Base-by-base conservation (phyloP, 2,888 invertebrate genomes). In the Drosophila bunnanda region DNA sequence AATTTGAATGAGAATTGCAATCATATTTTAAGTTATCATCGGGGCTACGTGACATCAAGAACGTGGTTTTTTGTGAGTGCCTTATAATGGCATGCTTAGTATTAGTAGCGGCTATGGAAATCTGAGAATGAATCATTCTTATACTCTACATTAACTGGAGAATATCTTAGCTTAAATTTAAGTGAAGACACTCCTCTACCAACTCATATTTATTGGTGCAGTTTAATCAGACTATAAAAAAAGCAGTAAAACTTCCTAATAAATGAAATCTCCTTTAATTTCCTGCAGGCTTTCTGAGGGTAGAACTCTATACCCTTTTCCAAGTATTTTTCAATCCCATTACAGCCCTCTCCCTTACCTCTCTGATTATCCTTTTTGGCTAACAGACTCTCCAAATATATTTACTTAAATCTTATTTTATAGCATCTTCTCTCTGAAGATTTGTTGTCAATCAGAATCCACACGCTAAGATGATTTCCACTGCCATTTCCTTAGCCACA, bases 1-100 rank as follows among this genome's bases (percentile, higher is more conserved):
- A 60, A 83, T 82, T 86, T 70, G 75, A 80, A 83, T 88, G 52
- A 61, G 70, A 83, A 88, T 83, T 68, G 78, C 61, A 71, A 84
- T 59, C 56, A 58, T 60, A 25, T 58, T 53, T 28, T 39, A 41
- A 50, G 58, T 55, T 56, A 57, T 43, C 53, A 38, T 65, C 20
- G 1, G 48, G 20, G 25, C 71, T 71, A 69, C 60, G 65, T 67
- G 71, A 73, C 65, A 38, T n/a, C 25, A 17, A 12, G 34, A 52
- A 46, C 61, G 61, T 38, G 30, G 43, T 30, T 17, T 13, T 17
- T 5, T 22, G 32, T 32, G 62, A 22, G 13, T 32, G 43, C 17
- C 9, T 25, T n/a, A 39, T 13, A 22, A 22, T 17, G 15, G 1
- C 10, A 25, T 15, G 10, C 41, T 57, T 4, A 9, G n/a, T 22